Evolutionary conservation across 2,797 vertebrate species (phyloP).

Genomic region (Smutsia gigantea): DNA sequence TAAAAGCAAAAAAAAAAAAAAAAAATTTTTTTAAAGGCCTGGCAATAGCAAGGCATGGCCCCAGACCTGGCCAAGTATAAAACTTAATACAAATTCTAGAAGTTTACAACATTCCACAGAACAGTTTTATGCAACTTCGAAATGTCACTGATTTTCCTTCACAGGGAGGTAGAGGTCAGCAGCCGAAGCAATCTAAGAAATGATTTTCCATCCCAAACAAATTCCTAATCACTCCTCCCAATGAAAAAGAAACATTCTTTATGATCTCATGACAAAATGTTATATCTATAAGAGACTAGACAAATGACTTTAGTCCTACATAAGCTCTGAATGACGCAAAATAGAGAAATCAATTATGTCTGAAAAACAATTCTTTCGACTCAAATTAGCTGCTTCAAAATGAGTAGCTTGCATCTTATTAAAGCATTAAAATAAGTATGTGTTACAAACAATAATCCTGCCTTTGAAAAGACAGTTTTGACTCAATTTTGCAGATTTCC

Average conservation of each 20-base stretch:
- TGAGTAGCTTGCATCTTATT: background rate
- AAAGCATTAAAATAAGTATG: background rate
- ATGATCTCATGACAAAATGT: conserved; percentile 46
- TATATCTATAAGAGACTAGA: conserved; percentile 13
- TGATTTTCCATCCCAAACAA: conserved; percentile 10
- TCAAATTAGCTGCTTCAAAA: conserved; percentile 44
- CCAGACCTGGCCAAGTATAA: background rate
- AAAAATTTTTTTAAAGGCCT: background rate
- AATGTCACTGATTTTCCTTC: background rate
- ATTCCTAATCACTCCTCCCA: background rate
- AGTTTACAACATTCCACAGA: background rate
- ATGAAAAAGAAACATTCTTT: conserved; percentile 47
- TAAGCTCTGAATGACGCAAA: conserved; percentile 1
- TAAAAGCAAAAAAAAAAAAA: background rate
- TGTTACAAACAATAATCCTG: background rate
- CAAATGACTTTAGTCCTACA: conserved; percentile 6
- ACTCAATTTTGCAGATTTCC: conserved; percentile 18
- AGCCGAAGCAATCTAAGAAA: background rate
- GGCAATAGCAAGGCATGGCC: background rate
- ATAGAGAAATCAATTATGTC: conserved; percentile 7
- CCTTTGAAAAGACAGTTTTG: conserved; percentile 20
- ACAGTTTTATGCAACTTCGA: conserved; percentile 20
- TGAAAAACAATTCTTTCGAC: conserved; percentile 26
- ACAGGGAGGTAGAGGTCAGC: background rate
- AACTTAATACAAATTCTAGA: conserved; percentile 5